Evolutionary conservation across 2,797 vertebrate species (phyloP), one percentile per base, ranked within the genome.

Genomic region (Eupleurogrammus muticus): DNA sequence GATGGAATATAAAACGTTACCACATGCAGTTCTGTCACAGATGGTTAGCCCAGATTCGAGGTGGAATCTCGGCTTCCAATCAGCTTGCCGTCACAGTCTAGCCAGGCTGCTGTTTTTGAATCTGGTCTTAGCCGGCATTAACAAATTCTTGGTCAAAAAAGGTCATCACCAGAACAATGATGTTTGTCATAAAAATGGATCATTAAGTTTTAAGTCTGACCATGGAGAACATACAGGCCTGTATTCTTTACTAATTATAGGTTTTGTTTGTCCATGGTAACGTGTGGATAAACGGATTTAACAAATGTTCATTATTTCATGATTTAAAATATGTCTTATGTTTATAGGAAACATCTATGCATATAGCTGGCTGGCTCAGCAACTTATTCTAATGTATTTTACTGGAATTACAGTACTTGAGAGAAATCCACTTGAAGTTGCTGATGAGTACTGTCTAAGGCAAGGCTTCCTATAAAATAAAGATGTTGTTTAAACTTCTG

Each of bases 21-120:
- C 79, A 77, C 82, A 70, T 84, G 75, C 77, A 82, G 69, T 83
- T 82, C 64, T 72, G 73, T 75, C 85, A 52, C 79, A 87, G 82
- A 89, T 83, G 77, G 72, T 77, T 83, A 47, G 24, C 73, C 79
- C 80, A 84, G 85, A 90, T 90, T 87, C 78, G 82, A 84, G 70
- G 68, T 34, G 68, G 57, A 81, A 80, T 89, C 83, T 83, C 73
- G 0, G 59, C 51, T 57, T 68, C 65, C 70, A 69, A 84, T 85
- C 77, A 64, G 82, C 73, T 77, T 63, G 59, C 62, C 14, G 9
- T 24, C 20, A 70, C 72, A 58, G 77, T 68, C 80, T 75, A 36
- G 28, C 77, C 53, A 53, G 70, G 53, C 73, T 73, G 67, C 76
- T 84, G 75, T 73, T 84, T 68, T 68, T 65, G 70, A 87, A 63